phyloP scores from a whole-genome alignment of 2,888 invertebrate species.

The Bhutanitis thaidina region DNA sequence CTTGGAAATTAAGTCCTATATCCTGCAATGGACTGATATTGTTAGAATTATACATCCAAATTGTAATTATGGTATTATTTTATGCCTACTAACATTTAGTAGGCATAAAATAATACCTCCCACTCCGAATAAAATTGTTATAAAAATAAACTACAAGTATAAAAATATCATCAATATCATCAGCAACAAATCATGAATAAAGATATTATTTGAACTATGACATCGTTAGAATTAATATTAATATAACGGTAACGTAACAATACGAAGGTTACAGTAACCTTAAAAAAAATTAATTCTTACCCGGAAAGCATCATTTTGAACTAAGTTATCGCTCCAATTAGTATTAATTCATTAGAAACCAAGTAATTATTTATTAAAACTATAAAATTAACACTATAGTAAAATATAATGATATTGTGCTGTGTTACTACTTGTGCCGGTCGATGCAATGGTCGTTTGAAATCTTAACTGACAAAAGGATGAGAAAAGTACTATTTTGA shows the following conservation, averaged over 20 bases:
- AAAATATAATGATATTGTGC: slow-evolving; percentile 30
- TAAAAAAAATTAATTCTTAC: slow-evolving; percentile 46
- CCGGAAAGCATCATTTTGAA: slow-evolving; percentile 56
- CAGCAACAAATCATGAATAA: too few relatives aligned
- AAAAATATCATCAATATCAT: too few relatives aligned
- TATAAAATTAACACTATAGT: slow-evolving; percentile 18
- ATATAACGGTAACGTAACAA: background rate
- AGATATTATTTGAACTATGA: background rate
- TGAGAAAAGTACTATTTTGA: slow-evolving; percentile 15
- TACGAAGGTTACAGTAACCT: background rate
- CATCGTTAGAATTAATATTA: background rate
- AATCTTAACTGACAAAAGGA: slow-evolving; percentile 28
- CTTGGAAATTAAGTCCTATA: too few relatives aligned
- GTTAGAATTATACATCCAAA: too few relatives aligned
- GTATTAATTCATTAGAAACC: slow-evolving; percentile 40
- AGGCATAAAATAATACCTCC: too few relatives aligned
- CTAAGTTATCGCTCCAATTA: slow-evolving; percentile 32
- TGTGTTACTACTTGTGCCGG: slow-evolving; percentile 51
- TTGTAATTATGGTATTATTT: too few relatives aligned
- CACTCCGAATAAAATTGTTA: too few relatives aligned
- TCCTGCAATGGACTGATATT: too few relatives aligned
- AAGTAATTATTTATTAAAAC: slow-evolving; percentile 30
- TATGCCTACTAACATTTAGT: too few relatives aligned
- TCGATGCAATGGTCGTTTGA: slow-evolving; percentile 53
- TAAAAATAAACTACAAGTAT: too few relatives aligned